These are phyloP conservation scores for Coregonus suidteri DNA, from an alignment of 2,797 vertebrate species.

Conservation along the genomic window DNA sequence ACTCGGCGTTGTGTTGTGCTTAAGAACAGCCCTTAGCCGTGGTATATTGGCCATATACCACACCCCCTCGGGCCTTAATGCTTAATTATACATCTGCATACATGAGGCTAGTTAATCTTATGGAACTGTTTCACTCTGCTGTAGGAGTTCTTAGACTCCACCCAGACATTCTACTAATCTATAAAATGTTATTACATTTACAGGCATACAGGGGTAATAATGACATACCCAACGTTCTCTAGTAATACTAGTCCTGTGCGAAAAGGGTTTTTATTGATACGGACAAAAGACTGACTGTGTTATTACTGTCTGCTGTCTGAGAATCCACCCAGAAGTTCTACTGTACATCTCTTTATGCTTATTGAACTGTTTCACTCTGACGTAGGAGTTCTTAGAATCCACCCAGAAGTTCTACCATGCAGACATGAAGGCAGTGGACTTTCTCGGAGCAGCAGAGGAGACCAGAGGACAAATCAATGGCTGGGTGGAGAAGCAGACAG, in stretches of 20 bases:
- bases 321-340: conserved; percentile 80
- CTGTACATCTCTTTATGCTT: background rate
- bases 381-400: conserved; percentile 82
- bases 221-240: background rate
- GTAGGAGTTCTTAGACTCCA: background rate
- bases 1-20: too few relatives aligned
- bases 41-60: too few relatives aligned
- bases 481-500: conserved; percentile 90
- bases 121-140: background rate
- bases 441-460: conserved; percentile 74
- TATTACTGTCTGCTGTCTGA: conserved; percentile 79
- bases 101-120: background rate
- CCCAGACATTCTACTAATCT: too few relatives aligned
- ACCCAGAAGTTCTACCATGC: conserved; percentile 84
- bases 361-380: too few relatives aligned
- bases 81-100: too few relatives aligned
- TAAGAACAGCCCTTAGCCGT: too few relatives aligned
- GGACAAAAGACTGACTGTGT: conserved; percentile 6
- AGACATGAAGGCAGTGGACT: conserved; percentile 85
- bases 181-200: background rate
- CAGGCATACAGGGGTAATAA: background rate
- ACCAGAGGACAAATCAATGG: conserved; percentile 84
- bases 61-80: too few relatives aligned
- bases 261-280: background rate
- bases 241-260: background rate